These are phyloP conservation scores for Aricia artaxerxes DNA, from an alignment of 2,888 invertebrate species.

Conservation along the genomic window DNA sequence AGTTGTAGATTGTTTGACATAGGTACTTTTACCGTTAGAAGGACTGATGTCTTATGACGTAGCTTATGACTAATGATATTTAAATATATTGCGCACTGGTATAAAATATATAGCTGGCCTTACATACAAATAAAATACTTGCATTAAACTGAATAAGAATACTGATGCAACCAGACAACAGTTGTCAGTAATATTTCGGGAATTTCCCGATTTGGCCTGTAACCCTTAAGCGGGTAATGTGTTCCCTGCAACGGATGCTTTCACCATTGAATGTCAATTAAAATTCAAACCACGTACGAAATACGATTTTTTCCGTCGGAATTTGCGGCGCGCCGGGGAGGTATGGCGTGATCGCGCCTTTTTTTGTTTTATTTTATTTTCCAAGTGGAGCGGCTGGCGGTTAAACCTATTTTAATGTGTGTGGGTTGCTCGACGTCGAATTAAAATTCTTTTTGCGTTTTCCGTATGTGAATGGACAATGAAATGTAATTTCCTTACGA, in stretches of 20 bases:
- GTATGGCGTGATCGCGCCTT: slow-evolving; percentile 77
- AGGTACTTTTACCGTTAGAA: too few species aligned
- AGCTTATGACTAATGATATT: too few species aligned
- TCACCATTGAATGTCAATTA: slow-evolving; percentile 76
- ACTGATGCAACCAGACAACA: not conserved
- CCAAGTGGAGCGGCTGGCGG: slow-evolving; percentile 75
- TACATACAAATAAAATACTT: not conserved
- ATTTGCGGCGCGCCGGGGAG: slow-evolving; percentile 76
- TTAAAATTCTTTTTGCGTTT: slow-evolving; percentile 68
- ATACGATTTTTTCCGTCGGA: slow-evolving; percentile 80
- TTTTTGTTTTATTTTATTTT: slow-evolving; percentile 77
- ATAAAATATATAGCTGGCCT: too few species aligned
- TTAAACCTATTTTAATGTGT: slow-evolving; percentile 80
- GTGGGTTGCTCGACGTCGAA: slow-evolving; percentile 77
- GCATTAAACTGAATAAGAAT: not conserved
- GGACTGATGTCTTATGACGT: too few species aligned
- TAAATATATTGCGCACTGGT: too few species aligned
- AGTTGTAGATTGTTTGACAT: too few species aligned
- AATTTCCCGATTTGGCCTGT: slow-evolving; percentile 39
- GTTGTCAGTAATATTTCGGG: slow-evolving; percentile 27
- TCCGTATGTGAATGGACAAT: slow-evolving; percentile 63
- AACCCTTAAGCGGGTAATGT: slow-evolving; percentile 64
- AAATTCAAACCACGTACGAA: slow-evolving; percentile 81
- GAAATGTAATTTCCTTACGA: slow-evolving; percentile 74
- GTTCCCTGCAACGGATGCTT: slow-evolving; percentile 53